Base-by-base conservation (phyloP, 2,888 invertebrate species). In the Epinotia ramella region DNA sequence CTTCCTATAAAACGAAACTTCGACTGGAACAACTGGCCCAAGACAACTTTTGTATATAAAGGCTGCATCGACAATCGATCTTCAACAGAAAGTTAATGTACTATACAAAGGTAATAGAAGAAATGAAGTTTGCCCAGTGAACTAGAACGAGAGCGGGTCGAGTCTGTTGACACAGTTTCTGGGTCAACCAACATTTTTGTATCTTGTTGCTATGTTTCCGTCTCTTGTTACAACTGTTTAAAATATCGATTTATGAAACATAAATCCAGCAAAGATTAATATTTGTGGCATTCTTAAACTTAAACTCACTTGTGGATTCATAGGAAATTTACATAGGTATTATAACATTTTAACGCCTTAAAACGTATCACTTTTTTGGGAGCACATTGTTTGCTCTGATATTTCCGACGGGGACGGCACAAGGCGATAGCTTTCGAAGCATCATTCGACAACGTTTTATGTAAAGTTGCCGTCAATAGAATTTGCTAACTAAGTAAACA, bases 101-200 rank as follows among this genome's bases (percentile, higher is more conserved):
- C 6, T 53, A n/a, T 2, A 16, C n/a, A 53, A n/a, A 53, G 6
- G 7, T 53, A 53, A 53, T 7, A 53, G n/a, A 53, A n/a, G 53
- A 7, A n/a, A 53, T 53, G 53, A n/a, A 53, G 16, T 53, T n/a
- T 53, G n/a, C n/a, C n/a, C 53, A 53, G 53, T 7, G 16, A 7
- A 53, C n/a, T 53, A n/a, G 53, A n/a, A n/a, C n/a, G n/a, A 16
- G n/a, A 53, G 53, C 53, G 53, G 53, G 53, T 53, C 53, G 53
- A n/a, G 16, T 53, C 53, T 53, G n/a, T 49, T 16, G 4, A 49
- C 49, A 49, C n/a, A 16, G 49, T 49, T n/a, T 16, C 49, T 49
- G 49, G 49, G 49, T 49, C n/a, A 49, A 49, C 16, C 16, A 49
- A 49, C 49, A 16, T 49, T 49, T 49, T 49, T 49, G 49, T 49